Evolutionary conservation across 2,888 invertebrate species (phyloP).

Genomic region (Iphiclides podalirius): DNA sequence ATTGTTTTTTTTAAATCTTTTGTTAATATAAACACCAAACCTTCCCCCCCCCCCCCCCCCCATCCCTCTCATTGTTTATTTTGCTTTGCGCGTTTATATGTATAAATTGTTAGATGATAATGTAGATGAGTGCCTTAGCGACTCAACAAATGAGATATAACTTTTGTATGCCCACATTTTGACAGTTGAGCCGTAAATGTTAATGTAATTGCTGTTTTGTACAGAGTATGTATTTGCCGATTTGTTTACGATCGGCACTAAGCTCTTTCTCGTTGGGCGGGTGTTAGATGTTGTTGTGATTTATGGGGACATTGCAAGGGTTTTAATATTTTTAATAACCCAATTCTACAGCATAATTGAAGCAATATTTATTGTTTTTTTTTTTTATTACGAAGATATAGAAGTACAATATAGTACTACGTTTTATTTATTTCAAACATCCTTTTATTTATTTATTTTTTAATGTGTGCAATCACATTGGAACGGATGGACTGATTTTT

Average conservation of each 20-base stretch:
- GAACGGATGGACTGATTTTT: constrained; percentile 71
- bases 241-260: constrained; percentile 8
- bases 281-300: constrained; percentile 33
- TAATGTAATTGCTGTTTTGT: constrained; percentile 28
- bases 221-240: constrained; percentile 1
- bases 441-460: constrained; percentile 40
- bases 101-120: constrained; percentile 58
- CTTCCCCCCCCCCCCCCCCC: constrained; percentile 28
- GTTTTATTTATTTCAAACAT: constrained; percentile 47
- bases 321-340: constrained; percentile 48
- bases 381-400: constrained; percentile 28
- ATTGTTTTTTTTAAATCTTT: constrained; percentile 35
- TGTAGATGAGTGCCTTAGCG: constrained; percentile 78
- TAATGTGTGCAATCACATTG: constrained; percentile 61
- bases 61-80: constrained; percentile 35
- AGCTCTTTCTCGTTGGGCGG: neutral
- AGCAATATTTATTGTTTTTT: constrained; percentile 42
- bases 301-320: constrained; percentile 36
- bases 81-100: constrained; percentile 61
- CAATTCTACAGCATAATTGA: constrained; percentile 38
- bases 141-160: constrained; percentile 68
- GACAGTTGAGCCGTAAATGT: constrained; percentile 18
- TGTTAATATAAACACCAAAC: constrained; percentile 36
- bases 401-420: constrained; percentile 48
- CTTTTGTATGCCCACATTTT: constrained; percentile 53